Evolutionary conservation across 2,797 vertebrate genomes (phyloP), one percentile per base, ranked within the genome.

Genomic region (Todus mexicanus): DNA sequence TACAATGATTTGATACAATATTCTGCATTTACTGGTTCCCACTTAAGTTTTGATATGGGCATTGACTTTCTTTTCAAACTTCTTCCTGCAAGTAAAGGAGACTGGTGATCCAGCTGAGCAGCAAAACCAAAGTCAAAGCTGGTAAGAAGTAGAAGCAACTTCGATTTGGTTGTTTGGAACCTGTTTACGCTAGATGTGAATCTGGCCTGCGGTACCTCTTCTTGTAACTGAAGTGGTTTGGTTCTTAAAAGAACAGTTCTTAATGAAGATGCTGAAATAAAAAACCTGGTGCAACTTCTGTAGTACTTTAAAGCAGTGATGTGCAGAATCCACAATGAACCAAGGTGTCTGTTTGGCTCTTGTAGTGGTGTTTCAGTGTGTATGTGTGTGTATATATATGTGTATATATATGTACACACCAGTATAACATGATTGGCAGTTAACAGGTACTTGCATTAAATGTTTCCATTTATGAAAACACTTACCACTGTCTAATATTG

Each of bases 21-120:
- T 95, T 94, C 96, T 97, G 92, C 96, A 57, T 74, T 96, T 93
- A 95, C 73, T 96, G 87, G 93, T 97, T 96, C 93, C 81, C 92
- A 84, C 87, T 95, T 95, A 74, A 90, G 90, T 97, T 97, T 97
- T 97, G 95, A 96, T 98, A 95, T 3, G 85, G 94, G 86, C 85
- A 96, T 91, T 93, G 94, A 59, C 94, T 92, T 86, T 86, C 80
- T 90, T 91, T 82, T 22, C 74, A 77, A 94, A 92, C 87, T 96
- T 96, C 91, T 90, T 96, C 94, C 87, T 97, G 93, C 84, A 93
- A 97, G 94, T 86, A 91, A 89, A 85, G 90, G 94, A 74, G 79
- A 92, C 70, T 95, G 89, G 70, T 93, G 79, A 91, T 77, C 91
- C 87, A 93, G 68, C 89, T 94, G 96, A 92, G 84, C 87, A 92